These are phyloP conservation scores for Calliopum simillimum DNA, from an alignment of 2,888 invertebrate genomes.

Conservation along the genomic window DNA sequence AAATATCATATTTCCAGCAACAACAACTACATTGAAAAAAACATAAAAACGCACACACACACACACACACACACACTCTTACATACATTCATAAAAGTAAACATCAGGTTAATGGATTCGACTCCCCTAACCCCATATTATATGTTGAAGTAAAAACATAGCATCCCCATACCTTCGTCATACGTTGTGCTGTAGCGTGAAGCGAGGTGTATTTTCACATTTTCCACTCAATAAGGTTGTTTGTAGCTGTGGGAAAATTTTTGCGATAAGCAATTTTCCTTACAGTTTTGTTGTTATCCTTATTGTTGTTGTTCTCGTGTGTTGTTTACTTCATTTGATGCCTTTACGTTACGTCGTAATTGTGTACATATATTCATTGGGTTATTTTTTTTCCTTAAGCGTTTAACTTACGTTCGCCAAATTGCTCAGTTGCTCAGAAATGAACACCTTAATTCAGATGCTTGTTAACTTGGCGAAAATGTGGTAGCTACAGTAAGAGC, in stretches of 20 bases:
- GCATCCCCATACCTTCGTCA: constrained; percentile 12
- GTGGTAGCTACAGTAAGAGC: not conserved
- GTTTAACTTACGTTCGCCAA: constrained; percentile 28
- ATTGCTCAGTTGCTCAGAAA: constrained; percentile 27
- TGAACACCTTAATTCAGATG: constrained; percentile 25
- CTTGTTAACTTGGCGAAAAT: constrained; percentile 23
- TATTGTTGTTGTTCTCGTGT: constrained; percentile 30
- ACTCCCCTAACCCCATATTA: constrained; percentile 46
- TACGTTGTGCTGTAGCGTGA: constrained; percentile 3
- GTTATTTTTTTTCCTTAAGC: not conserved
- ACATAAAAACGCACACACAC: constrained; percentile 41
- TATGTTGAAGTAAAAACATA: constrained; percentile 30
- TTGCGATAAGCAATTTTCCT: constrained; percentile 50
- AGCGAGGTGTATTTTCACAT: constrained; percentile 32
- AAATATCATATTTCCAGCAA: constrained; percentile 59
- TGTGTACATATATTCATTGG: not conserved
- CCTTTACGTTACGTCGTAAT: not conserved
- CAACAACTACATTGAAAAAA: constrained; percentile 20
- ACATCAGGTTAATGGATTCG: constrained; percentile 66
- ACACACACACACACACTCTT: constrained; percentile 46
- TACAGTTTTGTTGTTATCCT: constrained; percentile 33
- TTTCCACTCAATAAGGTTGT: constrained; percentile 45
- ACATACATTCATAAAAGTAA: constrained; percentile 57
- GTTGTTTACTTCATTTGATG: constrained; percentile 32
- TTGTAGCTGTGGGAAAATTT: constrained; percentile 47